Evolutionary conservation across 2,113 vertebrate species (phyloP).

Genomic region (Leucopternis melanops): DNA sequence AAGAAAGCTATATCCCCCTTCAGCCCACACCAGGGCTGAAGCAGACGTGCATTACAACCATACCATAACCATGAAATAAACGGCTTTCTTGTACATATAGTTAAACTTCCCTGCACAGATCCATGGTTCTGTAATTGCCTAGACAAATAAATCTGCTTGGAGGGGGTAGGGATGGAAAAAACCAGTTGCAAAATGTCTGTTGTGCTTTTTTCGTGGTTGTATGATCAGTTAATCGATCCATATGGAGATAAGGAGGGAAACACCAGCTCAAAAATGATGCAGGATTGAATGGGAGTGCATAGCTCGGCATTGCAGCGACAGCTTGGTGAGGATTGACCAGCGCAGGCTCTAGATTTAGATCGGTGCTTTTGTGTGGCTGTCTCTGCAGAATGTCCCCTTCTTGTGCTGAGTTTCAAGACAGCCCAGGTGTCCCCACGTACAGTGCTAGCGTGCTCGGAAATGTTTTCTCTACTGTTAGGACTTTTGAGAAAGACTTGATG

Average conservation of each 20-base stretch:
- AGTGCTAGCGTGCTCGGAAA: background rate
- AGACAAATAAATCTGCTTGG: background rate
- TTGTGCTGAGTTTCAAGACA: background rate
- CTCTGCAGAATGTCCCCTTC: background rate
- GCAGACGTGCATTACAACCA: accelerated
- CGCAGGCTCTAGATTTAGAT: accelerated
- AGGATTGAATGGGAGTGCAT: accelerated
- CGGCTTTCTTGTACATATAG: background rate
- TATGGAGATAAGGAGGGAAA: background rate
- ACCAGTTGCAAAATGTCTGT: background rate
- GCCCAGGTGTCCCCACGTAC: accelerated
- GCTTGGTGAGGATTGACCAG: accelerated
- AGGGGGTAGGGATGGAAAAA: background rate
- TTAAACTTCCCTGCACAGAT: background rate
- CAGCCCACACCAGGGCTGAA: background rate
- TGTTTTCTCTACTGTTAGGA: accelerated
- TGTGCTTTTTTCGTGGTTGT: background rate
- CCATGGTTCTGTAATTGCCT: background rate
- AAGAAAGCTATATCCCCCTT: background rate
- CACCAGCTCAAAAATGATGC: accelerated
- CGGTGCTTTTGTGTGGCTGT: background rate
- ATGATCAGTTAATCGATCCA: accelerated
- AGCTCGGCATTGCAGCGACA: accelerated
- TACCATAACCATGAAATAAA: too few species aligned
- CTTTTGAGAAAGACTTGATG: background rate